These are phyloP conservation scores for Crypturellus undulatus DNA, from an alignment of 2,113 vertebrate genomes.

Conservation along the genomic window DNA sequence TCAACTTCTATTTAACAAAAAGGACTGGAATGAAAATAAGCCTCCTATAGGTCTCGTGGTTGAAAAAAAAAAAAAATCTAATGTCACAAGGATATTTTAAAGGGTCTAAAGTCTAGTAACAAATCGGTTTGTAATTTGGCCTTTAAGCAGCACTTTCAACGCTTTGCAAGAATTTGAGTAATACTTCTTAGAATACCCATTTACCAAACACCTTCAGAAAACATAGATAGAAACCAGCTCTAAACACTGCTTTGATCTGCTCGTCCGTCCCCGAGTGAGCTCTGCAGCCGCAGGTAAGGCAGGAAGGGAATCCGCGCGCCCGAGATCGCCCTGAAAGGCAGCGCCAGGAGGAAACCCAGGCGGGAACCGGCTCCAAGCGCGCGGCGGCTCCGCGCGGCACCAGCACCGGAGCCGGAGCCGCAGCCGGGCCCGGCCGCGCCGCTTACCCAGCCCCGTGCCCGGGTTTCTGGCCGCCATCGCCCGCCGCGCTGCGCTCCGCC, in stretches of 20 bases:
- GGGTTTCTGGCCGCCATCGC: constrained; percentile 51
- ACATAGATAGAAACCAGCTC: not conserved
- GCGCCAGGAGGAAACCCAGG: not conserved
- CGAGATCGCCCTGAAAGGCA: too few species aligned
- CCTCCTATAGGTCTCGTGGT: accelerated
- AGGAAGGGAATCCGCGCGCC: not conserved
- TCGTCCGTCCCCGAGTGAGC: too few species aligned
- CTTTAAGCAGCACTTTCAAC: not conserved
- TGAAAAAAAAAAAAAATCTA: too few species aligned
- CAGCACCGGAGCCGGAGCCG: too few species aligned
- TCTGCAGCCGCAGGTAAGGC: too few species aligned
- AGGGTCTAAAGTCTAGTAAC: too few species aligned
- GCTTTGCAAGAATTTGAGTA: not conserved
- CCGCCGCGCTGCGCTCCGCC: not conserved
- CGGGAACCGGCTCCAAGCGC: too few species aligned
- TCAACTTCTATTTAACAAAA: accelerated
- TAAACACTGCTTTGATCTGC: not conserved
- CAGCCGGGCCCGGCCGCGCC: not conserved
- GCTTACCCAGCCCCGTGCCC: constrained; percentile 74
- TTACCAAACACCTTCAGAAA: too few species aligned
- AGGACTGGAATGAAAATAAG: accelerated
- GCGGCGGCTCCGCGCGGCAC: too few species aligned
- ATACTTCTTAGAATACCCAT: not conserved
- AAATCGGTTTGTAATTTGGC: accelerated
- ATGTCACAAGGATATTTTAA: accelerated